Conservation (phyloP, 2,797 vertebrate genomes). For the Myotis findleyi region DNA sequence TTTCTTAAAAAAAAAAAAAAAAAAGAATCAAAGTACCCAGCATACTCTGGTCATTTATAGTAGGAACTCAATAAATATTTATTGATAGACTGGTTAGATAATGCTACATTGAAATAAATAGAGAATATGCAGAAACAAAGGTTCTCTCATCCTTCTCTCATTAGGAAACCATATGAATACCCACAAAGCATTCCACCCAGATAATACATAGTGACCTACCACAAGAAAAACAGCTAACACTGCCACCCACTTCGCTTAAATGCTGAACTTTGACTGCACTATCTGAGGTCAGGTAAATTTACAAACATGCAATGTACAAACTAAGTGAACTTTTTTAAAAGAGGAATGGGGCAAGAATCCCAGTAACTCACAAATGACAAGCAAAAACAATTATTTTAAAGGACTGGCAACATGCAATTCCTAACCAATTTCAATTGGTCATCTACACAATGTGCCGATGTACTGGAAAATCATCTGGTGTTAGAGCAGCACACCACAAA, state of each 20-base stretch:
- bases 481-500: neutral
- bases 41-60: constrained; percentile 10
- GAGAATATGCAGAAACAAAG: constrained; percentile 52
- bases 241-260: neutral
- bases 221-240: neutral
- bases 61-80: constrained; percentile 38
- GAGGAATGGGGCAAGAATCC: neutral
- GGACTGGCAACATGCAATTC: neutral
- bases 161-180: constrained; percentile 5
- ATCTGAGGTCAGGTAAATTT: constrained; percentile 50
- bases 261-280: neutral
- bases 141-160: neutral
- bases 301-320: constrained; percentile 50
- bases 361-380: neutral
- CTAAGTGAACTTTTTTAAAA: neutral
- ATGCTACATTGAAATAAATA: neutral
- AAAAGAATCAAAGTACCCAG: neutral
- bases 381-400: constrained; percentile 13
- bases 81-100: constrained; percentile 45
- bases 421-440: neutral
- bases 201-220: neutral
- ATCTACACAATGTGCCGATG: neutral
- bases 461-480: neutral
- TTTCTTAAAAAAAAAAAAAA: neutral
- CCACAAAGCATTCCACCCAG: neutral